Conservation (phyloP, 2,797 vertebrate genomes). For the Silurus lanzhouensis region DNA sequence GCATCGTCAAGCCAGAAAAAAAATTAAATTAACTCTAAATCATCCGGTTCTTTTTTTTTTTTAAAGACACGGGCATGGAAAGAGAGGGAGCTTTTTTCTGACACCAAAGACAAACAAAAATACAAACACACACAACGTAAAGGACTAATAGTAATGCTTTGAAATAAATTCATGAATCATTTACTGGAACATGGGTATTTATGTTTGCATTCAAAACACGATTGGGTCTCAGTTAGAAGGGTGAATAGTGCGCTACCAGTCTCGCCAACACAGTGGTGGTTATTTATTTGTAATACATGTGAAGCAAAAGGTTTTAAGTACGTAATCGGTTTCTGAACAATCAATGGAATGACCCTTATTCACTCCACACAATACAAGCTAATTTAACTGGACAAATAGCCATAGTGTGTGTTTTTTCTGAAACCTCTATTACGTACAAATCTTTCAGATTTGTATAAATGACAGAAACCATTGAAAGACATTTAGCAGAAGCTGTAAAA, state of each 20-base stretch:
- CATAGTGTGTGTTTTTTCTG: background rate
- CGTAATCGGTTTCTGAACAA: background rate
- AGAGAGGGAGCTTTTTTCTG: slow-evolving; percentile 30
- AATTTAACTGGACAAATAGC: background rate
- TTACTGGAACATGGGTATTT: background rate
- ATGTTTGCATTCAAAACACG: background rate
- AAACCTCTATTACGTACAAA: background rate
- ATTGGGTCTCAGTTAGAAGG: background rate
- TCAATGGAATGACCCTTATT: background rate
- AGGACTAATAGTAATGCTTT: slow-evolving; percentile 56
- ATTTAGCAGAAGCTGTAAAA: background rate
- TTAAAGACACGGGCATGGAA: slow-evolving; percentile 14
- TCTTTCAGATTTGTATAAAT: background rate
- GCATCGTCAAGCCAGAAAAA: slow-evolving; percentile 27
- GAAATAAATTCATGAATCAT: slow-evolving; percentile 57
- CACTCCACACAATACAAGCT: background rate
- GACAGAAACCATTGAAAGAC: background rate
- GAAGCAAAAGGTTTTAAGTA: background rate
- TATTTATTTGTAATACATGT: too few species aligned
- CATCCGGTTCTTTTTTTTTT: background rate
- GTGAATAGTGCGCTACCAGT: background rate
- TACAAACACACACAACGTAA: slow-evolving; percentile 35
- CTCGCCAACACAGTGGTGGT: background rate
- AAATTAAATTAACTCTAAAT: background rate
- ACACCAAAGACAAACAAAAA: slow-evolving; percentile 15